These are phyloP conservation scores for Pygoscelis adeliae DNA, from an alignment of 2,113 vertebrate genomes.

Conservation along the genomic window DNA sequence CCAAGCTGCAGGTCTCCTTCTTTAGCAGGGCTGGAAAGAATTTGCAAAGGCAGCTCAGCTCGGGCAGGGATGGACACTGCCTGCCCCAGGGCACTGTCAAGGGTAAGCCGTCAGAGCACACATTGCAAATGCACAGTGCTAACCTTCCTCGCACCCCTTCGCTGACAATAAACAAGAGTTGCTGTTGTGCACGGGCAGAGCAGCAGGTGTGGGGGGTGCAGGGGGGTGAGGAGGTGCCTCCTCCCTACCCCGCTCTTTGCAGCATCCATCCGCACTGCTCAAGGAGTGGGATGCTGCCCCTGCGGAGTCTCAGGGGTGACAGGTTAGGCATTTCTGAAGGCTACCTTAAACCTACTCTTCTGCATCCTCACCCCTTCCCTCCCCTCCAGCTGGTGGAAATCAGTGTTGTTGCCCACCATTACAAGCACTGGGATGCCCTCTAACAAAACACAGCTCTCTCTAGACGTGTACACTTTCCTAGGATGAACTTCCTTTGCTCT, in stretches of 20 bases:
- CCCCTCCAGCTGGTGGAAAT: background rate
- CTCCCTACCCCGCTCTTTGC: background rate
- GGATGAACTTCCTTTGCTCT: background rate
- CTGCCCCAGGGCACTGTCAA: background rate
- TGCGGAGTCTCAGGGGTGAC: background rate
- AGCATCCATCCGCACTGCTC: fast-evolving
- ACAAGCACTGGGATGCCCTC: background rate
- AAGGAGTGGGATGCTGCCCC: background rate
- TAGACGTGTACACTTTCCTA: fast-evolving
- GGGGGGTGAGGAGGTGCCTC: background rate
- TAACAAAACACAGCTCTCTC: background rate
- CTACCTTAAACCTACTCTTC: background rate
- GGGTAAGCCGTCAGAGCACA: background rate
- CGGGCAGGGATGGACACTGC: fast-evolving
- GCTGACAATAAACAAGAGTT: fast-evolving
- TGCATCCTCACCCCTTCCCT: background rate
- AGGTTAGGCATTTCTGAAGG: background rate
- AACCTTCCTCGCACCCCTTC: background rate
- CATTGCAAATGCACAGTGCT: background rate
- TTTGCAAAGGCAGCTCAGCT: background rate
- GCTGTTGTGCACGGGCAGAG: fast-evolving
- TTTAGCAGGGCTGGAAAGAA: background rate
- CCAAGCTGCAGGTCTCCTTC: background rate
- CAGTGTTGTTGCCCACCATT: background rate
- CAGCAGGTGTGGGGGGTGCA: background rate